phyloP scores from a whole-genome alignment of 2,797 vertebrate species.

The Salarias fasciatus region DNA sequence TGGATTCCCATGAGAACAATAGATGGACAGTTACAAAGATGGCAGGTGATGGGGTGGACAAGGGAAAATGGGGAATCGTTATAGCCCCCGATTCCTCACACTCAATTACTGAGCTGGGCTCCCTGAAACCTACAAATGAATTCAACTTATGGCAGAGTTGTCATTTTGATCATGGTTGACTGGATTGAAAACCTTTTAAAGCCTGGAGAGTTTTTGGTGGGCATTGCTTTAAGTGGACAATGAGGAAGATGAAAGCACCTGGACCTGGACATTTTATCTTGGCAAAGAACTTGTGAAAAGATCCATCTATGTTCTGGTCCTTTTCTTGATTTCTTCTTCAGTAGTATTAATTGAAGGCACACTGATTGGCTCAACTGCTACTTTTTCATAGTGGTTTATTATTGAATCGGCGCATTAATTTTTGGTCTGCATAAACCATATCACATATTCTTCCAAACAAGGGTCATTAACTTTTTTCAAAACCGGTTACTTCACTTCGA shows the following conservation, averaged over 20 bases:
- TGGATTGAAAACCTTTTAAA: slow-evolving; percentile 47
- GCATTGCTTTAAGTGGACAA: slow-evolving; percentile 14
- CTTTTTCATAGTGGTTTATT: no score
- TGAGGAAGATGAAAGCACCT: slow-evolving; percentile 22
- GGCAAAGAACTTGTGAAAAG: background rate
- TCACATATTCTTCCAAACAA: no score
- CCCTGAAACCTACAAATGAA: slow-evolving; percentile 64
- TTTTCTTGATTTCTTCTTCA: no score
- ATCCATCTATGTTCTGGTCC: no score
- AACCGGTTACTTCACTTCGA: no score
- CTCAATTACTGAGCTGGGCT: slow-evolving; percentile 56
- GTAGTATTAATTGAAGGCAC: no score
- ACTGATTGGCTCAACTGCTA: no score
- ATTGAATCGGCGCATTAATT: no score
- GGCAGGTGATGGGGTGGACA: slow-evolving; percentile 71
- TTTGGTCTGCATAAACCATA: no score
- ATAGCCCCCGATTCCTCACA: slow-evolving; percentile 56
- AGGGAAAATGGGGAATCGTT: slow-evolving; percentile 61
- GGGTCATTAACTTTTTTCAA: no score
- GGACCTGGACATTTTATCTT: background rate
- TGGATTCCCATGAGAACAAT: slow-evolving; percentile 62
- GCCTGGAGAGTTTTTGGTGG: slow-evolving; percentile 22
- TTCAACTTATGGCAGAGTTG: slow-evolving; percentile 59
- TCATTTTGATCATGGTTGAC: slow-evolving; percentile 55
- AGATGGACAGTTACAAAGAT: slow-evolving; percentile 73